Percentiles rank a stretch among this genome's conserved stretches.
phyloP scores from a whole-genome alignment of 2,888 invertebrate species.

The Rotaria socialis region DNA sequence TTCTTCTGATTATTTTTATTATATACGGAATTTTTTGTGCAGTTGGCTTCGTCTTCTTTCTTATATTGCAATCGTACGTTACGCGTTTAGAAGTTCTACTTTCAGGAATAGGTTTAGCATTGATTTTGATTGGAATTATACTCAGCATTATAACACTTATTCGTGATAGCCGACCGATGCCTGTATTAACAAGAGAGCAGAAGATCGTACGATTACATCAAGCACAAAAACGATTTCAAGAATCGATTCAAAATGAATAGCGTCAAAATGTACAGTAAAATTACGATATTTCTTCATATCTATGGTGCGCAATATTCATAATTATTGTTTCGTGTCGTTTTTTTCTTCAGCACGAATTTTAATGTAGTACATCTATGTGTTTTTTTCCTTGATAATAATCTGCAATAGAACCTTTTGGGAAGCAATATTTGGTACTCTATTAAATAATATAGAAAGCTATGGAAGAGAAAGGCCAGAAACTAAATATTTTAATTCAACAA shows the following conservation, averaged over 20 bases:
- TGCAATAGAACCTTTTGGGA: no score
- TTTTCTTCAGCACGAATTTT: no score
- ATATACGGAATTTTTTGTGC: constrained; percentile 77
- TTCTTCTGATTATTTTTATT: constrained; percentile 77
- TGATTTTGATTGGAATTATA: constrained; percentile 74
- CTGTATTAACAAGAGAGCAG: not conserved
- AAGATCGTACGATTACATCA: not conserved
- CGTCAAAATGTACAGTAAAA: not conserved
- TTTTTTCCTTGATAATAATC: no score
- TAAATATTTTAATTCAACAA: no score
- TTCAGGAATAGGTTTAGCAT: constrained; percentile 76
- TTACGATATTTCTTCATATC: not conserved
- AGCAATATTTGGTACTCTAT: no score
- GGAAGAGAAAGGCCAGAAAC: no score
- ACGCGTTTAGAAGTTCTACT: constrained; percentile 81
- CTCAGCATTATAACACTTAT: constrained; percentile 72
- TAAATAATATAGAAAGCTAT: no score
- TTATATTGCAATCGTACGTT: constrained; percentile 82
- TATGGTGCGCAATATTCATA: no score
- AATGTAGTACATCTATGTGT: no score
- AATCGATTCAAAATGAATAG: not conserved
- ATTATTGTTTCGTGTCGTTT: no score
- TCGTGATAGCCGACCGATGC: constrained; percentile 53
- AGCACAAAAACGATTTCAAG: not conserved
- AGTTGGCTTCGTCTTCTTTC: constrained; percentile 77